phyloP scores from a whole-genome alignment of 2,888 invertebrate species.

The Laothoe populi region DNA sequence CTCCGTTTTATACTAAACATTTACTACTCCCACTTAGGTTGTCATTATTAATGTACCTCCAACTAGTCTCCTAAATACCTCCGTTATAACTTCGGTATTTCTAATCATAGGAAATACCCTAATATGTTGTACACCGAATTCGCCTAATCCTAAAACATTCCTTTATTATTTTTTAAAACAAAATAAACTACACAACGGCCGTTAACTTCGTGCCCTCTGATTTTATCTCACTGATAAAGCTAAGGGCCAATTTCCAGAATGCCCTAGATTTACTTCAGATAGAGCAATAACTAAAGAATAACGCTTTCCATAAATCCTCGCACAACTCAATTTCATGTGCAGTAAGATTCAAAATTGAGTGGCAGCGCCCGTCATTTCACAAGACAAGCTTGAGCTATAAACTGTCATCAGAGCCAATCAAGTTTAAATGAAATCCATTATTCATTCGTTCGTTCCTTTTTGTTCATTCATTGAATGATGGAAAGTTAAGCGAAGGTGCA shows the following conservation, averaged over 20 bases:
- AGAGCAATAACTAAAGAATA: not conserved
- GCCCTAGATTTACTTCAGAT: not conserved
- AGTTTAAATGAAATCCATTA: constrained; percentile 33
- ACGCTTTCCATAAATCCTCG: too few species aligned
- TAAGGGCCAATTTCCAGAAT: constrained; percentile 10
- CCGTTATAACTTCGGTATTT: too few species aligned
- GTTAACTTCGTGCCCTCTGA: not conserved
- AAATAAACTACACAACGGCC: not conserved
- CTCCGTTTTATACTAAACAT: too few species aligned
- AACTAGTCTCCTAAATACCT: too few species aligned
- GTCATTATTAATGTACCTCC: too few species aligned
- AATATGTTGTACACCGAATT: too few species aligned
- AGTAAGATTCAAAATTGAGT: not conserved
- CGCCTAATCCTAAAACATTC: too few species aligned
- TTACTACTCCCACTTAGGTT: too few species aligned
- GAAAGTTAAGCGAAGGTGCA: constrained; percentile 15
- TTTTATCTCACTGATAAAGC: not conserved
- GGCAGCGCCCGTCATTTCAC: not conserved
- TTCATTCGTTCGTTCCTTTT: constrained; percentile 29
- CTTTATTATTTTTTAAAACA: not conserved
- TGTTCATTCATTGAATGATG: constrained; percentile 27
- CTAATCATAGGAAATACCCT: too few species aligned
- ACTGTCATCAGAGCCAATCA: constrained; percentile 27
- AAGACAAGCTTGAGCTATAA: not conserved
- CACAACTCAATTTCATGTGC: not conserved